Evolutionary conservation across 2,888 invertebrate genomes (phyloP), one percentile per base, ranked within the genome.

Genomic region (Cynaeus angustus): DNA sequence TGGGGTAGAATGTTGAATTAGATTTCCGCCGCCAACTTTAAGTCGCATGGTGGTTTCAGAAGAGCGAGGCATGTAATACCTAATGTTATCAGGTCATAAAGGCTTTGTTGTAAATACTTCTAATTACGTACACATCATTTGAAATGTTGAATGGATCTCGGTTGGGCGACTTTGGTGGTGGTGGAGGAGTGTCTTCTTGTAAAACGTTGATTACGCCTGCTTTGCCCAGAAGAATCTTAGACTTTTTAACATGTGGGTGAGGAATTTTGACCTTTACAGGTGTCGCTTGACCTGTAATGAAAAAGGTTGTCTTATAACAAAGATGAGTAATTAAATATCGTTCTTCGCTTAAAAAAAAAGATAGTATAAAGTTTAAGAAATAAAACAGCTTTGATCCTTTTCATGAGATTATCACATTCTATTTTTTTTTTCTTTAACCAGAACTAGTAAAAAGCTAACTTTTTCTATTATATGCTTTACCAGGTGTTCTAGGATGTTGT

Each of bases 111-210:
- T 41, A 12, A 10, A 41, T 37, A 37, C 2, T 37, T n/a, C 38
- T 4, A 12, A 12, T n/a, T 38, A 78, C 91, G 87, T 88, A 98
- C 90, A 97, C 95, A 82, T 99, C 99, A 85, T 99, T 99, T 0
- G 98, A 98, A 73, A 99, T 93, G 83, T 99, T 99, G 86, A 98
- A 99, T 0, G 98, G 97, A 89, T 99, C 99, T 76, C 96, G 88
- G 80, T 96, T 94, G 0, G 95, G 94, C 12, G 95, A 94, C 83
- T 96, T 95, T 0, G 95, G 94, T 0, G 96, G 94, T 0, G 96
- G 96, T 0, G 95, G 95, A 0, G 96, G 96, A 0, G 96, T 93
- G 79, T 96, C 96, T 81, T 96, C 96, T 78, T 98, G 97, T 26
- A 96, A 85, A 0, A 97, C 97, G 81, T 97, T 98, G 75, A 98